phyloP scores from a whole-genome alignment of 2,797 vertebrate genomes.

The Anas capensis region DNA sequence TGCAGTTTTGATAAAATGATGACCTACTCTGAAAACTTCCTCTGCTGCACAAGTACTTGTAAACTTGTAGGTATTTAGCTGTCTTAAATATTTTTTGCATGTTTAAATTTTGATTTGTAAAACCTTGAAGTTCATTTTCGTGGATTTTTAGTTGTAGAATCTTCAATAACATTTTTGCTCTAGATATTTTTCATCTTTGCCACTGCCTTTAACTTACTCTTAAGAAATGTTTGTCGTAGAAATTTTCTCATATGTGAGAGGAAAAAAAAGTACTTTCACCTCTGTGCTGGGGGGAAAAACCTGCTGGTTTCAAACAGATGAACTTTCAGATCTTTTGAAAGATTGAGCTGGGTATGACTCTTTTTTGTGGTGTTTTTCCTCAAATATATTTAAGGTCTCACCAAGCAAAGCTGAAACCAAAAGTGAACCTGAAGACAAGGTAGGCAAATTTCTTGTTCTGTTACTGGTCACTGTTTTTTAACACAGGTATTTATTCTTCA shows the following conservation, averaged over 20 bases:
- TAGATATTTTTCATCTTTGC: background rate
- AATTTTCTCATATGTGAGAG: background rate
- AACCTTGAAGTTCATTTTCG: background rate
- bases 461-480: background rate
- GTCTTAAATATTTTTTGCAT: background rate
- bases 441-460: constrained; percentile 70
- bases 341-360: background rate
- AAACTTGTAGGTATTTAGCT: background rate
- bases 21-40: background rate
- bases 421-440: constrained; percentile 89
- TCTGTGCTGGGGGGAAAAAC: background rate
- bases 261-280: background rate
- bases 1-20: background rate
- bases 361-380: background rate
- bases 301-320: background rate
- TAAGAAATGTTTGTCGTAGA: background rate
- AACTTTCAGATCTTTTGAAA: background rate
- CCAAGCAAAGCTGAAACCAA: constrained; percentile 88
- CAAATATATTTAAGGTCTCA: constrained; percentile 82
- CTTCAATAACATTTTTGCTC: background rate
- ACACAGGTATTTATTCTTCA: background rate
- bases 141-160: background rate
- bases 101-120: background rate
- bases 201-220: background rate
- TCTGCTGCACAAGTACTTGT: background rate